A percentile compares a stretch with the other conserved stretches of the same genome.
Conservation (phyloP, 2,888 invertebrate genomes). For the Lysandra bellargus region DNA sequence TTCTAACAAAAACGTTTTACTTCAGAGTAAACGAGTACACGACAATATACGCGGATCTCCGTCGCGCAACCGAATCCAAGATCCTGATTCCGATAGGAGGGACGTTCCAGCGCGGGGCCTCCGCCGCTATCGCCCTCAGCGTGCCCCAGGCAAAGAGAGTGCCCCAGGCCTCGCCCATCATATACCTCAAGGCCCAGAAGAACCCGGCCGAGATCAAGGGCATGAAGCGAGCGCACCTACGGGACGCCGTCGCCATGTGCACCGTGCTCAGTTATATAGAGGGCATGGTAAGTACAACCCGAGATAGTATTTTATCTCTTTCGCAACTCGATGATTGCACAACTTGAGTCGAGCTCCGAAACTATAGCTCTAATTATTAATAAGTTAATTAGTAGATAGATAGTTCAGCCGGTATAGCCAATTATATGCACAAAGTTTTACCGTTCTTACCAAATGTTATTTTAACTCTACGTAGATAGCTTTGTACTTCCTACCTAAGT, state of each 20-base stretch:
- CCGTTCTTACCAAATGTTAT: no score
- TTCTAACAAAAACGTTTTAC: conserved; percentile 36
- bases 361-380: not conserved
- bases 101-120: conserved; percentile 86
- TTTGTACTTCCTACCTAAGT: not conserved
- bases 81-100: conserved; percentile 86
- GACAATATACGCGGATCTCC: conserved; percentile 85
- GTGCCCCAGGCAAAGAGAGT: conserved; percentile 81
- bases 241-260: conserved; percentile 94
- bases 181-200: conserved; percentile 92
- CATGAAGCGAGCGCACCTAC: conserved; percentile 91
- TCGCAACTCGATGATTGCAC: not conserved
- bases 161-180: conserved; percentile 88
- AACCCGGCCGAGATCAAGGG: conserved; percentile 89
- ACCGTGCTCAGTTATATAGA: conserved; percentile 85
- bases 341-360: no score
- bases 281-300: conserved; percentile 46
- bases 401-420: no score
- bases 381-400: not conserved
- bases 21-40: conserved; percentile 85
- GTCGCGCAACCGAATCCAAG: conserved; percentile 81
- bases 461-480: no score
- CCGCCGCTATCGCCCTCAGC: conserved; percentile 83
- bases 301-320: not conserved
- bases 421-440: no score